Evolutionary conservation across 2,888 invertebrate genomes (phyloP), one percentile per base, ranked within the genome.

Genomic region (Andrena minutula): DNA sequence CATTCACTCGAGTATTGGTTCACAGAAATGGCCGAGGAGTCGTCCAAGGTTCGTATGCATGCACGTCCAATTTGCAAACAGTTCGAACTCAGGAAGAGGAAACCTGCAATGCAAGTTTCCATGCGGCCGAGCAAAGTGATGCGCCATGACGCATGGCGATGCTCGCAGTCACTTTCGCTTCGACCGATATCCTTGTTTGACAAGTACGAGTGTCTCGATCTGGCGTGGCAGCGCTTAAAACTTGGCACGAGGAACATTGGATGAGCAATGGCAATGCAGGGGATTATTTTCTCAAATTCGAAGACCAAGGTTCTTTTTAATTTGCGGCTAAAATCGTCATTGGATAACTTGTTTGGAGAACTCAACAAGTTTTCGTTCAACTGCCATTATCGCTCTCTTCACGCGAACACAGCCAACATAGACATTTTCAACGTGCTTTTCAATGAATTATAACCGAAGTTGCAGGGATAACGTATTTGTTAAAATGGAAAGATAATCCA

Each of bases 121-220:
- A 58, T 63, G 41, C 60, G 65, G 65, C 16, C 71, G 74, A 68
- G 75, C 60, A 70, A 75, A 72, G 60, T 70, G 83, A 83, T 87
- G 77, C 72, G 49, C 70, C 68, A 53, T 66, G 60, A 74, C 77
- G 63, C 64, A 63, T 66, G 63, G 49, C 74, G 66, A 66, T 70
- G 71, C 49, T 79, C 41, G 51, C 73, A 60, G 66, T 83, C 82
- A 87, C 87, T 87, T 87, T 87, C 87, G 86, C 82, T 78, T 65
- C 66, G 69, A 1, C 74, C 64, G 66, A 64, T 60, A 81, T 80
- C 74, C 58, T 28, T 80, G 60, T 75, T 77, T 58, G 77, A 66
- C 78, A 30, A 64, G 64, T 30, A 64, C 58, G 28, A 65, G 26
- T 63, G 41, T 32, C 65, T 63, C 56, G 30, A 41, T 41, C 47